These are phyloP conservation scores for Calameuta filiformis DNA, from an alignment of 2,888 invertebrate species.

Conservation along the genomic window DNA sequence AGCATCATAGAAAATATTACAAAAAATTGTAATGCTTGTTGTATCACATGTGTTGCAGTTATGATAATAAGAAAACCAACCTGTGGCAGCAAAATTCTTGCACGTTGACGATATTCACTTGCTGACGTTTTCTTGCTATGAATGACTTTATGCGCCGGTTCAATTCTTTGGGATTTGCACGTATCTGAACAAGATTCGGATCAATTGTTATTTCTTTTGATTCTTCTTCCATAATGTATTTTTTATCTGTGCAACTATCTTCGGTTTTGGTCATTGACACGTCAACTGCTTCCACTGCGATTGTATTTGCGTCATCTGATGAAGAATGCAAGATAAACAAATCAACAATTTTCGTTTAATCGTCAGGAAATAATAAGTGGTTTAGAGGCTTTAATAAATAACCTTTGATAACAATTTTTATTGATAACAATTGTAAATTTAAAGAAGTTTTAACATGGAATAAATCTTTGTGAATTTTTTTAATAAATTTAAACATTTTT, in stretches of 20 bases:
- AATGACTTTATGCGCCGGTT: conserved; percentile 79
- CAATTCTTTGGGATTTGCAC: conserved; percentile 75
- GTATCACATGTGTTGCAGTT: background rate
- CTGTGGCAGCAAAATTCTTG: conserved; percentile 76
- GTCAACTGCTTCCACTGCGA: background rate
- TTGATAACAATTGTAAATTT: background rate
- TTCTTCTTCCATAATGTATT: conserved; percentile 33
- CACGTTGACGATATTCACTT: conserved; percentile 79
- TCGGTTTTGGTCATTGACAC: background rate
- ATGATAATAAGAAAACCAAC: conserved; percentile 34
- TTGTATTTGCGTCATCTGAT: background rate
- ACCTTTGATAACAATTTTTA: background rate
- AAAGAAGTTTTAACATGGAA: background rate
- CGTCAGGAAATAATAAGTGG: background rate
- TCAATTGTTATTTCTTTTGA: conserved; percentile 57
- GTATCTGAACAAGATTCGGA: conserved; percentile 75
- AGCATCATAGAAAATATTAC: background rate
- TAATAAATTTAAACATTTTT: background rate
- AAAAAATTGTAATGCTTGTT: conserved; percentile 10
- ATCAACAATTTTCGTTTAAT: background rate
- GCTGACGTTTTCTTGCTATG: conserved; percentile 79
- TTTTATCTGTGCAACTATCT: background rate
- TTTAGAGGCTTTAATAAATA: background rate
- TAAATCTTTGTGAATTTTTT: background rate
- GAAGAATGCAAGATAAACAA: background rate